phyloP scores from a whole-genome alignment of 2,113 vertebrate species.

The Rhea pennata region DNA sequence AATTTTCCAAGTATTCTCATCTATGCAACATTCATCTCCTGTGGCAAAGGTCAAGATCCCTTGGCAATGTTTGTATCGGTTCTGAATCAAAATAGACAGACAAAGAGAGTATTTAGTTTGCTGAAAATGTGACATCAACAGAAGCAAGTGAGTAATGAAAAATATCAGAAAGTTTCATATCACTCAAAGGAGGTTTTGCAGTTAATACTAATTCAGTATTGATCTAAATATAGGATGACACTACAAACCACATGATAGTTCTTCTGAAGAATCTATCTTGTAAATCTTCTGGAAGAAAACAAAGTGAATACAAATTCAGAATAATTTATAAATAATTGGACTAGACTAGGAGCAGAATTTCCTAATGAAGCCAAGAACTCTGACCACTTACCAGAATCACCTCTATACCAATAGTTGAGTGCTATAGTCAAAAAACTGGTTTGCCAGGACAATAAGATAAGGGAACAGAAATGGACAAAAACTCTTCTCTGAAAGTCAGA shows the following conservation, averaged over 20 bases:
- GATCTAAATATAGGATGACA: neutral
- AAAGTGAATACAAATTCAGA: neutral
- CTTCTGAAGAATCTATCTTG: neutral
- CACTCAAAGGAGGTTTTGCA: neutral
- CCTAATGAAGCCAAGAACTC: neutral
- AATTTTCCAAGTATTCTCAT: slow-evolving; percentile 33
- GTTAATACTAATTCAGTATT: neutral
- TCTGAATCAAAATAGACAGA: neutral
- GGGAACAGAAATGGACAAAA: neutral
- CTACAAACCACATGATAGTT: neutral
- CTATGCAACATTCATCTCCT: slow-evolving; percentile 27
- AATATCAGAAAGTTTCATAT: neutral
- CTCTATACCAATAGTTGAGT: neutral
- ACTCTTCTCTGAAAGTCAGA: neutral
- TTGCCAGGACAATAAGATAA: neutral
- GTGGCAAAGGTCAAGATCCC: slow-evolving; percentile 20
- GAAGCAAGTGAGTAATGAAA: neutral
- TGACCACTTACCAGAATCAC: neutral
- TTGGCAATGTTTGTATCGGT: slow-evolving; percentile 4
- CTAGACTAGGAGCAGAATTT: neutral
- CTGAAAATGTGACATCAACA: slow-evolving; percentile 1
- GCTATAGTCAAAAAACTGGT: neutral
- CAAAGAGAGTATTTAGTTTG: neutral
- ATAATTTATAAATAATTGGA: neutral
- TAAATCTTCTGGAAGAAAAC: neutral